phyloP scores from a whole-genome alignment of 2,888 invertebrate species.

The Polyploca ridens region DNA sequence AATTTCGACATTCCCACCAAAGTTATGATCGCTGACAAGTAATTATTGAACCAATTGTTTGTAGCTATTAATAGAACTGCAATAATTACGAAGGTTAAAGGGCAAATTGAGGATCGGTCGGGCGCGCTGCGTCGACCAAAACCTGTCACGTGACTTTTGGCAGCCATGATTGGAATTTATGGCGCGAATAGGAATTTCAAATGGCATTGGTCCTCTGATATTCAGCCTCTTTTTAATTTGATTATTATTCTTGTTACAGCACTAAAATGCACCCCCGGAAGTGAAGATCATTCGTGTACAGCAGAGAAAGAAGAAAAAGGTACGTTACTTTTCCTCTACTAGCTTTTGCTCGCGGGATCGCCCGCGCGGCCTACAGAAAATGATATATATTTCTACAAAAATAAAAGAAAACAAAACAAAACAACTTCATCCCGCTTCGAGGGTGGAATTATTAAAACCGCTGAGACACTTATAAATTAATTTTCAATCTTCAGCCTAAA shows the following conservation, averaged over 20 bases:
- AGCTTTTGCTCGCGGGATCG: too few species aligned
- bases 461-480: too few species aligned
- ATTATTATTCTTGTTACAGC: constrained; percentile 49
- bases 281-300: constrained; percentile 44
- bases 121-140: constrained; percentile 45
- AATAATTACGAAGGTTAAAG: constrained; percentile 71
- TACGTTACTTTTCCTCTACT: constrained; percentile 17
- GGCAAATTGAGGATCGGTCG: constrained; percentile 69
- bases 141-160: constrained; percentile 53
- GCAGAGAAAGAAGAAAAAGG: constrained; percentile 49
- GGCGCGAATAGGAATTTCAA: constrained; percentile 44
- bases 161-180: constrained; percentile 42
- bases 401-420: too few species aligned
- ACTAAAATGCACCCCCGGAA: constrained; percentile 53
- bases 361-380: too few species aligned
- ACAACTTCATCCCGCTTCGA: too few species aligned
- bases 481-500: too few species aligned
- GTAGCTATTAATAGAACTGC: constrained; percentile 71
- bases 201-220: background rate
- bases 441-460: too few species aligned
- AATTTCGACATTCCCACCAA: constrained; percentile 27
- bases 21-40: constrained; percentile 51
- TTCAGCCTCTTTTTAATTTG: background rate
- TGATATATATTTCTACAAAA: too few species aligned
- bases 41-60: constrained; percentile 73